Percentiles rank a stretch among this genome's conserved stretches.
Conservation (phyloP, 1,140 invertebrate species). For the Pogonus chalceus region DNA sequence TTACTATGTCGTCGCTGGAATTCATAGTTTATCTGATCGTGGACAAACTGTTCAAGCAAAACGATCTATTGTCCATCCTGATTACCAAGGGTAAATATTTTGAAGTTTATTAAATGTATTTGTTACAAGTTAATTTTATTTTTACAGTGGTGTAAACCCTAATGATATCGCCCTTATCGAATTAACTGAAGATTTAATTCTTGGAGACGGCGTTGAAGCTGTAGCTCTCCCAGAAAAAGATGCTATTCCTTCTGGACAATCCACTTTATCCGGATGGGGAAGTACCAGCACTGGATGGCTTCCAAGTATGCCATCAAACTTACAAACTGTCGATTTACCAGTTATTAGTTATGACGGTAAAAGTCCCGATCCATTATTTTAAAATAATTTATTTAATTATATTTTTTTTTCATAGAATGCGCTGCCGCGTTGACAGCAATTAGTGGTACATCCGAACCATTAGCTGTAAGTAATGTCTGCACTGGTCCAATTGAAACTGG, state of each 20-base stretch:
- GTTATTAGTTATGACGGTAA: constrained; percentile 5
- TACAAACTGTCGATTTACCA: constrained; percentile 29
- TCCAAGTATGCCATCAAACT: constrained; percentile 29
- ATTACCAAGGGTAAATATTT: constrained; percentile 37
- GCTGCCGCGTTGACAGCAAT: neutral
- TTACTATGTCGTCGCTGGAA: constrained; percentile 32
- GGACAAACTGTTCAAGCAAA: constrained; percentile 37
- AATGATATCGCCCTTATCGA: constrained; percentile 55
- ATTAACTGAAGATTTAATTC: constrained; percentile 40
- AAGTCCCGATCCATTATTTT: neutral
- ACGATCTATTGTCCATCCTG: constrained; percentile 36
- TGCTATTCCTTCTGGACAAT: constrained; percentile 23
- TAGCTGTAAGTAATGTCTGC: constrained; percentile 41
- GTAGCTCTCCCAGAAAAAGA: constrained; percentile 38
- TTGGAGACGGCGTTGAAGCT: constrained; percentile 40
- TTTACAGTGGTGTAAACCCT: constrained; percentile 38
- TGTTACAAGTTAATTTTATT: constrained; percentile 5
- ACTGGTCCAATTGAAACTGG: constrained; percentile 45
- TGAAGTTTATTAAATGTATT: constrained; percentile 12
- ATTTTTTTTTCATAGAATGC: neutral
- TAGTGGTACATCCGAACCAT: neutral
- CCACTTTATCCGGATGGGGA: constrained; percentile 37
- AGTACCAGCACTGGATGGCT: constrained; percentile 21
- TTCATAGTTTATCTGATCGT: constrained; percentile 27
- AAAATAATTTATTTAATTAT: neutral